phyloP scores from a whole-genome alignment of 2,797 vertebrate species.

The Enteromius treurensis region DNA sequence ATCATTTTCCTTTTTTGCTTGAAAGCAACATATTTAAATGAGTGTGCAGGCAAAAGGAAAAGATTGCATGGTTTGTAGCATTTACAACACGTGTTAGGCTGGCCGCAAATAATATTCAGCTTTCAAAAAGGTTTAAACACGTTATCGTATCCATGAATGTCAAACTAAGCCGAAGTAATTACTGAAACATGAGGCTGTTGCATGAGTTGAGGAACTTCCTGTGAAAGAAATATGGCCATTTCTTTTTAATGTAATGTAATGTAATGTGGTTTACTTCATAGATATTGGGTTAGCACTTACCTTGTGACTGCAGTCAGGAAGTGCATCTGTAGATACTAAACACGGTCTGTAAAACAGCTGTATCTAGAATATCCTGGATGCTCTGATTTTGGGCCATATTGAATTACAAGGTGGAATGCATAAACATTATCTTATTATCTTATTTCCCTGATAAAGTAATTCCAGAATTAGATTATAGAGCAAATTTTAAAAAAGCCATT shows the following conservation, averaged over 20 bases:
- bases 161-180: not conserved
- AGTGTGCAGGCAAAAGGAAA: conserved; percentile 12
- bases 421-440: conserved; percentile 4
- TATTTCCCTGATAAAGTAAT: conserved; percentile 2
- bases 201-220: not conserved
- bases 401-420: conserved; percentile 9
- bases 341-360: not conserved
- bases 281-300: not conserved
- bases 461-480: not conserved
- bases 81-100: conserved; percentile 50
- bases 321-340: not conserved
- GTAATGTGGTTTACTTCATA: not conserved
- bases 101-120: conserved; percentile 53
- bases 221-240: not conserved
- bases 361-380: not conserved
- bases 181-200: not conserved
- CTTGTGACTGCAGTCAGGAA: not conserved
- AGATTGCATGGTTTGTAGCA: conserved; percentile 53
- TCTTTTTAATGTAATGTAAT: not conserved
- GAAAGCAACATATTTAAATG: not conserved
- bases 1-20: not conserved
- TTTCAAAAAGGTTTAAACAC: not conserved
- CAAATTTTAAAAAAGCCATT: conserved; percentile 10
- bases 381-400: not conserved
- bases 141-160: not conserved